A percentile compares a stretch with the other conserved stretches of the same genome.
These are phyloP conservation scores for Epinotia ramella DNA, from an alignment of 2,888 invertebrate genomes.

Conservation along the genomic window DNA sequence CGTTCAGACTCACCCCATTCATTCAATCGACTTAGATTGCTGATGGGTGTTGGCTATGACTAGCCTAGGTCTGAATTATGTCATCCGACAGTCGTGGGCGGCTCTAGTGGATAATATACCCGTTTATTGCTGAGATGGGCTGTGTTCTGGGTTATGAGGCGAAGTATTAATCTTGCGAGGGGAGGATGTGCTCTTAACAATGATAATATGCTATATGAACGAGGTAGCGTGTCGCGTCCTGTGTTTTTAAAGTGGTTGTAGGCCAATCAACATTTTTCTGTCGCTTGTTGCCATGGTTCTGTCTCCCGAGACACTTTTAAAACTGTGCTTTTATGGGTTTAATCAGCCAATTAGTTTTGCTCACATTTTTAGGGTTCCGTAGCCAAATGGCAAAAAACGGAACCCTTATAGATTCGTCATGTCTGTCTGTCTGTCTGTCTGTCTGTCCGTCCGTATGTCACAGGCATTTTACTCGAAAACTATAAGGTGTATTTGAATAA, in stretches of 20 bases:
- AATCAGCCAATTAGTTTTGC: no score
- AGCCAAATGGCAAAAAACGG: no score
- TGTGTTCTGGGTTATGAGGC: constrained; percentile 47
- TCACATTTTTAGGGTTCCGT: no score
- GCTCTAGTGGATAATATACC: constrained; percentile 49
- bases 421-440: no score
- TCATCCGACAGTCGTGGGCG: constrained; percentile 51
- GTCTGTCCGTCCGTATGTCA: no score
- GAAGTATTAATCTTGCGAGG: constrained; percentile 43
- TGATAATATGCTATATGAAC: constrained; percentile 22
- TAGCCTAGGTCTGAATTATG: constrained; percentile 51
- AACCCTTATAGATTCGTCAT: no score
- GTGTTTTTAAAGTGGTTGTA: neutral
- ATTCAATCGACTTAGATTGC: constrained; percentile 44
- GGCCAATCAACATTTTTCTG: neutral
- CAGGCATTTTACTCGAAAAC: no score
- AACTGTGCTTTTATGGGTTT: no score
- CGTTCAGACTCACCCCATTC: constrained; percentile 12
- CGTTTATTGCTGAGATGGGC: constrained; percentile 53
- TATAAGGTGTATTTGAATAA: no score
- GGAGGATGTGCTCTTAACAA: constrained; percentile 42
- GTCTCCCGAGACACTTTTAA: no score
- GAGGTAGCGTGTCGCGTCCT: neutral
- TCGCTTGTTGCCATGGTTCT: no score
- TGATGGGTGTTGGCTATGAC: constrained; percentile 52